Evolutionary conservation across 2,888 invertebrate species (phyloP), one percentile per base, ranked within the genome.

Genomic region (Cloeon dipterum): DNA sequence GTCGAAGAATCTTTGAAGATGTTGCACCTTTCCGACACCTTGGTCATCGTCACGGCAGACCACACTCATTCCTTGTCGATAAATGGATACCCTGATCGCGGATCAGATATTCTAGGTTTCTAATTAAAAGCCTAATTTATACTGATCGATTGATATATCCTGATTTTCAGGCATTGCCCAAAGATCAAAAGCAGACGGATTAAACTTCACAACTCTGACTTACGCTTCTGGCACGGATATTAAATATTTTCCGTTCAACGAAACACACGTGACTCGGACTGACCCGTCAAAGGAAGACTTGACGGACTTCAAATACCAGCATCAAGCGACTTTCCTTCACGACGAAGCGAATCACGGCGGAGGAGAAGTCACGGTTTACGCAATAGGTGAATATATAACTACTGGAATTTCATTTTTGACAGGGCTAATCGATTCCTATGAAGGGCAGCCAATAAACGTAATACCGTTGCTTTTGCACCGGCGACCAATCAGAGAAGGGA

Each of bases 1-100:
- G 69, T 91, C 0, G 58, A 66, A 34, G 58, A 62, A 4, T 77
- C 81, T 0, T 43, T 73, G 17, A 49, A 62, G 10, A 58, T 76
- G 54, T 25, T 34, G 11, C 21, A 32, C n/a, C 13, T 26, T 1
- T 25, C 66, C 2, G 59, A 67, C 8, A 89, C 91, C 0, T 60
- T 91, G 13, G 59, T 89, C 2, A 67, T 91, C 32, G 86, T 85
- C 2, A 83, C 85, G 2, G 76, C 79, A 39, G 85, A 85, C 55
- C 85, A 85, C 53, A 68, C 77, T 1, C 85, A 85, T 50, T 71
- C 78, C 0, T 52, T 85, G 45, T 64, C 70, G 3, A 74, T 85
- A 35, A 78, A 75, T 45, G 85, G 85, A 0, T 77, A 82, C 50
- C 70, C 77, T 0, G 58, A 66, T 2, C 61, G 78, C 42, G 75